Base-by-base conservation (phyloP, 1,140 invertebrate genomes). In the Scaptomyza graminum region DNA sequence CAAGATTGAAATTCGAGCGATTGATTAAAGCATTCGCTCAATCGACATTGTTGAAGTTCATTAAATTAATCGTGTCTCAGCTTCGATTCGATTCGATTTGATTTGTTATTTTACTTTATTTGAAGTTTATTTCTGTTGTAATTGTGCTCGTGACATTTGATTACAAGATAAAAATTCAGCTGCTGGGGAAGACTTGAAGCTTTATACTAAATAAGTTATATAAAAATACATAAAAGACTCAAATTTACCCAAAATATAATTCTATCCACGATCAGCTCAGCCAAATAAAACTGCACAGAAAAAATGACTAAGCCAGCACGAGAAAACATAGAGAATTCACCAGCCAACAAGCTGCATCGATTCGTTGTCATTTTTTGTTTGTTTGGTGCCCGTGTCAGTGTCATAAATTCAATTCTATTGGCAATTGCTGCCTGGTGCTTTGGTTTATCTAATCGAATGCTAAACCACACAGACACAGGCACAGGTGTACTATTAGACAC, bases 1-100 rank as follows among this genome's bases (percentile, higher is more conserved):
- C 81, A 85, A 85, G 81, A 85, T 87, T 85, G 81, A 81, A 77
- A 71, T 66, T 75, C 73, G 74, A 85, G 41, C 74, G 77, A 87
- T 74, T 87, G 81, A 84, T 81, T 87, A 77, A 87, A 66, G 65
- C 80, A 50, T 76, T 70, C 61, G 49, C 44, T 47, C 74, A 68
- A 56, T 76, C 22, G 22, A 34, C 55, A 59, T 59, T 54, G 55
- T 80, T 57, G 64, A 70, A 65, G 57, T 76, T 73, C 69, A 87
- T 81, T 79, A 80, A 81, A 81, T 81, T 61, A 87, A 87, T 81
- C 82, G 77, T 81, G 28, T 72, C 64, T 63, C 16, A 34, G 59
- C 31, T 71, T 67, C 59, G 54, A 78, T 82, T 77, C 65, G 63
- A 61, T 74, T 50, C 71, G 61, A 66, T 66, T 72, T 61, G 62